Conservation (phyloP, 2,797 vertebrate species). For the Rhinatrema bivittatum region DNA sequence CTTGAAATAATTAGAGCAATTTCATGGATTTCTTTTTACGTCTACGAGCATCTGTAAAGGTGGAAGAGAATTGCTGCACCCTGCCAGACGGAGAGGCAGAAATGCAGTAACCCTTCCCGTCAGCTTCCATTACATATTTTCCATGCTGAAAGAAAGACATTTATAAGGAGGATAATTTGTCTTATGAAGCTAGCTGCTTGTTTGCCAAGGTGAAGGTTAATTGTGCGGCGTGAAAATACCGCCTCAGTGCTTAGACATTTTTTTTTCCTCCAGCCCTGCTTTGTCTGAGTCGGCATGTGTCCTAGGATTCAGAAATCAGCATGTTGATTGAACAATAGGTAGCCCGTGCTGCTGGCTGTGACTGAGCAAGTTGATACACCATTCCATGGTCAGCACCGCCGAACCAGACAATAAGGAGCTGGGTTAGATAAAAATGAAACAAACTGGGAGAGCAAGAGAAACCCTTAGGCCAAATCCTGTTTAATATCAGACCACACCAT, state of each 20-base stretch:
- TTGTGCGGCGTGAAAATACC: constrained; percentile 22
- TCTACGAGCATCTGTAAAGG: no score
- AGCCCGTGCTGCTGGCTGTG: constrained; percentile 4
- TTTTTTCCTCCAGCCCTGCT: constrained; percentile 6
- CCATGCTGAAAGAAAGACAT: no score
- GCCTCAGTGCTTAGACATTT: not conserved
- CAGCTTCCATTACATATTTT: no score
- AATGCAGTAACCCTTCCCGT: no score
- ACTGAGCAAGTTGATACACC: constrained; percentile 23
- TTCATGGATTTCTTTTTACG: no score
- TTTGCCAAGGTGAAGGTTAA: constrained; percentile 28
- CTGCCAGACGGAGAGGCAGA: no score
- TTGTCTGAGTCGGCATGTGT: constrained; percentile 23
- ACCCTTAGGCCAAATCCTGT: constrained; percentile 5
- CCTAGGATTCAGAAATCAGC: constrained; percentile 6
- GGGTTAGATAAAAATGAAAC: no score
- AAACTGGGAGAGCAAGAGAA: constrained; percentile 32
- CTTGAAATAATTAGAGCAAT: no score
- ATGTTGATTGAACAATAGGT: constrained; percentile 23
- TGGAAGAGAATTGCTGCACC: no score
- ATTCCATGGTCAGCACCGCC: constrained; percentile 26
- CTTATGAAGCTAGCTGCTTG: not conserved
- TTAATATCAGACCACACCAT: constrained; percentile 6
- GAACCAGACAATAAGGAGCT: no score
- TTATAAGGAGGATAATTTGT: not conserved